Base-by-base conservation (phyloP, 2,888 invertebrate genomes). In the Rugalucina vietnamica region DNA sequence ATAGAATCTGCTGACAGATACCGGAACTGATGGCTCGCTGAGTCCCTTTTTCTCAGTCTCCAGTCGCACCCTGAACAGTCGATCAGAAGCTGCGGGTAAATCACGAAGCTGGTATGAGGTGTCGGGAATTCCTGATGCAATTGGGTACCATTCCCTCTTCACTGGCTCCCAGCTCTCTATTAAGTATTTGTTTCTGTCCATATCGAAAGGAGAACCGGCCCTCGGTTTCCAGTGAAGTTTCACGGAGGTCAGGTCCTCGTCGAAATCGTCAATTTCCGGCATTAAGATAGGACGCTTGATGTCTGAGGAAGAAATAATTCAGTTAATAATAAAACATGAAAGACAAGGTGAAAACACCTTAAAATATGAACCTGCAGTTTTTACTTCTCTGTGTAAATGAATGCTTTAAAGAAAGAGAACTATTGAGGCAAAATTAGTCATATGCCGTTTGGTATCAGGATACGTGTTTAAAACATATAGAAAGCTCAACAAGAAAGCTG, bases 11-110 rank as follows among this genome's bases (percentile, higher is more conserved):
- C 91, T 89, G 72, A 91, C 89, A 21, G 92, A 93, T 50, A 93
- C 97, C 93, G 97, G 98, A 0, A 99, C 98, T 76, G 98, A 98
- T 0, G 99, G 99, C 94, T 99, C 99, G 95, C 98, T 98, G 87
- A 98, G 97, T 74, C 98, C 99, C 94, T 97, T 98, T 18, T 77
- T 75, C 94, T 98, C 98, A 95, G 99, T 99, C 94, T 99, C 98
- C 3, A 99, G 99, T 39, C 99, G 96, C 49, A 99, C 97, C 85
- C 99, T 96, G 96, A 99, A 98, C 95, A 97, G 97, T 95, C 99
- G 99, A 95, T 99, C 99, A 88, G 97, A 96, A 96, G 98, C 98
- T 0, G 99, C 98, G 93, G 98, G 97, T 86, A 99, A 89, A 43
- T 92, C 91, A 8, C 91, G 91, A 73, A 95, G 85, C n/a, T 88